A percentile compares a stretch with the other conserved stretches of the same genome.
These are phyloP conservation scores for Macropus fuliginosus DNA, from an alignment of 2,797 vertebrate species.

Conservation along the genomic window DNA sequence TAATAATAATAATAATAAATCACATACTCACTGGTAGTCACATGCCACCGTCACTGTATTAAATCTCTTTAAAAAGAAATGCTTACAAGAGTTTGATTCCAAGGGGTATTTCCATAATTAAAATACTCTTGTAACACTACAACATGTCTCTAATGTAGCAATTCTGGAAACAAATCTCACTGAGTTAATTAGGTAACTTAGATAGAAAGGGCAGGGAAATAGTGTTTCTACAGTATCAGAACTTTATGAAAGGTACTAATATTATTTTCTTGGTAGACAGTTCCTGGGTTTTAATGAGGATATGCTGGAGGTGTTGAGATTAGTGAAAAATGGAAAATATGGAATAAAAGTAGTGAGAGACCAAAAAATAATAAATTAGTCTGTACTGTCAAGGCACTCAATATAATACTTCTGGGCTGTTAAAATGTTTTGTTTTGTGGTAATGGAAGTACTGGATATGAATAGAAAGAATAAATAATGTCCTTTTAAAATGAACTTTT, in stretches of 20 bases:
- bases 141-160: conserved; percentile 29
- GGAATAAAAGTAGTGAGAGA: conserved; percentile 16
- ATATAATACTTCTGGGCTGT: conserved; percentile 27
- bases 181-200: conserved; percentile 1
- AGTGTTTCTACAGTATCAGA: conserved; percentile 29
- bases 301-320: not conserved
- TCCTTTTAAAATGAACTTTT: conserved; percentile 14
- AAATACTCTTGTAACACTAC: not conserved
- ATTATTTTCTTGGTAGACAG: not conserved
- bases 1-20: too few relatives aligned
- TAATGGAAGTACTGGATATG: not conserved
- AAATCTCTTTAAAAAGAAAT: conserved; percentile 15
- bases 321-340: not conserved
- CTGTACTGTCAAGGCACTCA: not conserved
- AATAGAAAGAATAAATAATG: conserved; percentile 25
- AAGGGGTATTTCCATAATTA: conserved; percentile 40
- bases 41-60: not conserved
- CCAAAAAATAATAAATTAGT: not conserved
- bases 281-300: not conserved
- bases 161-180: conserved; percentile 3
- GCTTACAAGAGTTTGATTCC: conserved; percentile 34
- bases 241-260: conserved; percentile 23
- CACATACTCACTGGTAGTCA: not conserved
- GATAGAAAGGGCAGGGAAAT: conserved; percentile 22
- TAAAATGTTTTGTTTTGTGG: conserved; percentile 17